A percentile compares a stretch with the other conserved stretches of the same genome.
Conservation (phyloP, 2,113 vertebrate species). For the Antennarius striatus region DNA sequence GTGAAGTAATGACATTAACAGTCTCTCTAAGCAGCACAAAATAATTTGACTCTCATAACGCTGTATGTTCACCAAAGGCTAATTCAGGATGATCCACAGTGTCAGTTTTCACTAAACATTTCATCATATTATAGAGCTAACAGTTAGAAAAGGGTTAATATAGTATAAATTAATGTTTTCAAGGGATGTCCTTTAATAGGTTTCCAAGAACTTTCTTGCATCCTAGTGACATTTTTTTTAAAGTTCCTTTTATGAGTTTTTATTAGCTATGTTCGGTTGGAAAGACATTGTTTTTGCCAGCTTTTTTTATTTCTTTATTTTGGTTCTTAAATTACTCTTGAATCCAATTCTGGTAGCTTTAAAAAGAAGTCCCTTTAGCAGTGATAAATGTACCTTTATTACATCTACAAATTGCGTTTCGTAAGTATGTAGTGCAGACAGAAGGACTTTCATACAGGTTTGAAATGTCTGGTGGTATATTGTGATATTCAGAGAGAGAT, state of each 20-base stretch:
- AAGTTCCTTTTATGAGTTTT: slow-evolving; percentile 15
- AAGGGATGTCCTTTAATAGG: neutral
- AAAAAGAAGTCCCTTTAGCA: slow-evolving; percentile 5
- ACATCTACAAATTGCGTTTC: neutral
- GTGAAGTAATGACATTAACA: too few relatives aligned
- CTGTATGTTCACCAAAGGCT: too few relatives aligned
- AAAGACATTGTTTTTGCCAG: slow-evolving; percentile 18
- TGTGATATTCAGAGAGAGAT: slow-evolving; percentile 5
- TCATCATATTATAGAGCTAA: neutral
- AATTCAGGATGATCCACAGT: too few relatives aligned
- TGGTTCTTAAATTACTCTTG: slow-evolving; percentile 30
- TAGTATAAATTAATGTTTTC: neutral
- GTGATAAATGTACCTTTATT: neutral
- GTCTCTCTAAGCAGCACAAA: too few relatives aligned
- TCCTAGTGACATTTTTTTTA: slow-evolving; percentile 5
- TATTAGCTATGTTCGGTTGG: slow-evolving; percentile 22
- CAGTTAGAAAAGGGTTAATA: neutral
- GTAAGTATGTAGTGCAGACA: neutral
- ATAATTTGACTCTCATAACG: too few relatives aligned
- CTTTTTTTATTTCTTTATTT: slow-evolving; percentile 36
- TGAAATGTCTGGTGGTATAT: neutral
- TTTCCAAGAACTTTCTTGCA: neutral
- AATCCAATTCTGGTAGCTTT: slow-evolving; percentile 22
- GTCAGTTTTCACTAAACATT: neutral
- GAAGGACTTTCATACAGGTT: neutral